Conservation (phyloP, 1,140 invertebrate genomes). For the Aphelenchoides besseyi region DNA sequence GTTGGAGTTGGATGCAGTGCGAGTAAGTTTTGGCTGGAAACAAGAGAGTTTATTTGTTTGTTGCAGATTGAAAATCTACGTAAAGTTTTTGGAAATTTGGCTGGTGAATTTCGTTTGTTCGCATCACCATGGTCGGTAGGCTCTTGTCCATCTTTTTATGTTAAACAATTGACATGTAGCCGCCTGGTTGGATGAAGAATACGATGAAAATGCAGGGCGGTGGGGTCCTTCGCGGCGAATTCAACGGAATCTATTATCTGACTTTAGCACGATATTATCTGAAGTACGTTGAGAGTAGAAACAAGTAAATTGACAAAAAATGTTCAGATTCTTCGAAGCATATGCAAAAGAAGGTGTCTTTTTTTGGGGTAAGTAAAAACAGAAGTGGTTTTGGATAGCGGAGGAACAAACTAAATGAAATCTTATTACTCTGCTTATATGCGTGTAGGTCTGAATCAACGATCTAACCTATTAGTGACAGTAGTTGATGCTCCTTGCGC, state of each 20-base stretch:
- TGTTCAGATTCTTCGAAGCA: conserved; percentile 68
- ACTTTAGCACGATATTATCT: conserved; percentile 77
- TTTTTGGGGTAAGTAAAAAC: conserved; percentile 1
- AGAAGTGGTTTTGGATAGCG: not conserved
- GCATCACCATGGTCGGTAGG: conserved; percentile 78
- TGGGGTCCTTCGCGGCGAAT: conserved; percentile 67
- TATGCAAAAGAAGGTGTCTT: conserved; percentile 65
- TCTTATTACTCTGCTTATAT: no score
- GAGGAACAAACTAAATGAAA: no score
- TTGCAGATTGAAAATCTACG: no score
- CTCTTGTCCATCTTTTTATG: no score
- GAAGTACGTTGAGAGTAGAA: conserved; percentile 20
- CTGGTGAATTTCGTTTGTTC: conserved; percentile 67
- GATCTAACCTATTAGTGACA: no score
- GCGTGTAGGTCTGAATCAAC: no score
- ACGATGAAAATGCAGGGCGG: conserved; percentile 68
- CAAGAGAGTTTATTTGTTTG: no score
- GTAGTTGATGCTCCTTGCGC: no score
- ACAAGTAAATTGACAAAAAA: not conserved
- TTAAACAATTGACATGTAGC: no score
- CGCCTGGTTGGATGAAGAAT: conserved; percentile 89
- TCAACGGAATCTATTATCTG: conserved; percentile 71
- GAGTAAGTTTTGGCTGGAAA: conserved; percentile 70
- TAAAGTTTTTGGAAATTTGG: conserved; percentile 64
- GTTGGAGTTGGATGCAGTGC: conserved; percentile 68